phyloP scores from a whole-genome alignment of 2,797 vertebrate genomes.

The Chrysocyon brachyurus region DNA sequence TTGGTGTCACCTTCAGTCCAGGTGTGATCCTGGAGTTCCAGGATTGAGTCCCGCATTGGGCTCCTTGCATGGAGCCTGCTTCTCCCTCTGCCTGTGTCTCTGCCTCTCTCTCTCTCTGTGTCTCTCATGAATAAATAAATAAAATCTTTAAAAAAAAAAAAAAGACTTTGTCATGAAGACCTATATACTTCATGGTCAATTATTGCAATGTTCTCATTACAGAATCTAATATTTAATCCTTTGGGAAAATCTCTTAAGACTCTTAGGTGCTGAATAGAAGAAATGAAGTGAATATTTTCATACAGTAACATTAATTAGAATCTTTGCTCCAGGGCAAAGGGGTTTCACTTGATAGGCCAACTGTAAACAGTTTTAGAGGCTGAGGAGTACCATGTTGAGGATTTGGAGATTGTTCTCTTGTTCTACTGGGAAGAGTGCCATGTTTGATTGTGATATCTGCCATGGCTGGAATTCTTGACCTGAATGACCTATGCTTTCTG shows the following conservation, averaged over 20 bases:
- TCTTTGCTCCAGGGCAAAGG: slow-evolving; percentile 5
- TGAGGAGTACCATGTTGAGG: background rate
- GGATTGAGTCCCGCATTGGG: no score
- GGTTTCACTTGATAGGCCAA: background rate
- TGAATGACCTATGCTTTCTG: slow-evolving; percentile 47
- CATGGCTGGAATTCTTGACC: background rate
- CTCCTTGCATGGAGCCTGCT: no score
- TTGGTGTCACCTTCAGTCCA: no score
- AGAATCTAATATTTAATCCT: slow-evolving; percentile 48
- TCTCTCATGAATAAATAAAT: no score
- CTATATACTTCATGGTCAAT: background rate
- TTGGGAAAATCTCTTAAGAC: slow-evolving; percentile 25
- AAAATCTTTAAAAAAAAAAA: no score
- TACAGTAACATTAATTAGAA: background rate
- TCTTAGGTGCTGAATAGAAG: background rate
- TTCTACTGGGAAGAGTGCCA: slow-evolving; percentile 13
- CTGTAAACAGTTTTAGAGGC: slow-evolving; percentile 38
- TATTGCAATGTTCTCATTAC: background rate
- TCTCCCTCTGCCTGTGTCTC: no score
- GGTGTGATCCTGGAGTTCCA: no score
- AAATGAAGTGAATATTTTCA: slow-evolving; percentile 48
- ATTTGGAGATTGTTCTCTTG: background rate
- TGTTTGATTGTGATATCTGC: background rate
- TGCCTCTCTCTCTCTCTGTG: no score
- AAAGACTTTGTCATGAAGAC: background rate